Evolutionary conservation across 2,113 vertebrate genomes (phyloP).

Genomic region (Myocastor coypus): DNA sequence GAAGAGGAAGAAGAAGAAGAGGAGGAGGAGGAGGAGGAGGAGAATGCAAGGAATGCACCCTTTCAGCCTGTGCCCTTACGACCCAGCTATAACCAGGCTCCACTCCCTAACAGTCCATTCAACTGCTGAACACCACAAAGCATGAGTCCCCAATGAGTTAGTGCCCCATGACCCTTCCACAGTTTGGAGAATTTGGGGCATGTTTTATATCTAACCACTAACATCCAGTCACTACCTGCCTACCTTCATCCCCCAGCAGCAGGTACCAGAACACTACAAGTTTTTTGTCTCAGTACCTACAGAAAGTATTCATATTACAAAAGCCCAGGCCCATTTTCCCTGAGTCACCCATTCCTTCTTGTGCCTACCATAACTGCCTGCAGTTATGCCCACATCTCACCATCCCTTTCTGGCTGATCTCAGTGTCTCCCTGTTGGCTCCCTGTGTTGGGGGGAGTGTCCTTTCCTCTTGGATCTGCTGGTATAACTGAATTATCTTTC

Average conservation of each 20-base stretch:
- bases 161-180: not conserved
- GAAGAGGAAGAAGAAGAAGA: too few relatives aligned
- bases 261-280: not conserved
- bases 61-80: not conserved
- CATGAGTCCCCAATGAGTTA: not conserved
- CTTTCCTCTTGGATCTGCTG: slow-evolving; percentile 21
- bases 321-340: not conserved
- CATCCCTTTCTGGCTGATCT: not conserved
- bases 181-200: not conserved
- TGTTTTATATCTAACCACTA: not conserved
- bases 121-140: not conserved
- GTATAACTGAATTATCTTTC: not conserved
- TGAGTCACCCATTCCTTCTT: not conserved
- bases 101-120: not conserved
- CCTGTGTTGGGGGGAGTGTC: not conserved
- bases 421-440: not conserved
- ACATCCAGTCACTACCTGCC: not conserved
- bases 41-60: not conserved
- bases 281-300: not conserved
- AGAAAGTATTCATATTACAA: not conserved
- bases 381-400: not conserved
- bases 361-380: not conserved
- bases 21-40: too few relatives aligned
- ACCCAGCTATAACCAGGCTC: not conserved
- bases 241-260: not conserved